Evolutionary conservation across 1,140 invertebrate genomes (phyloP), one percentile per base, ranked within the genome.

Genomic region (Formica exsecta): DNA sequence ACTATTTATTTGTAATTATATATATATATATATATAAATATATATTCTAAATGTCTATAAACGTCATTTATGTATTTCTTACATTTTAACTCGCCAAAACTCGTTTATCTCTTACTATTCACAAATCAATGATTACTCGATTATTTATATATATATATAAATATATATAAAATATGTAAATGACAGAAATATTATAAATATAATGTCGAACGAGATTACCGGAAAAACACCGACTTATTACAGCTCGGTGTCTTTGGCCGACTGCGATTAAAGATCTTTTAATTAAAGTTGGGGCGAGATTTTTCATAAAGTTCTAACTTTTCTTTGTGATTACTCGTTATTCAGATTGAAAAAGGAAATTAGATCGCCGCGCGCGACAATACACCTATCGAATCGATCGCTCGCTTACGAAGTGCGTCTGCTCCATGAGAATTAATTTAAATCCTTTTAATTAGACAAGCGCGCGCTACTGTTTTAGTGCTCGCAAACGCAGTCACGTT

Each of bases 371-470:
- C 73, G 81, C 59, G 61, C 81, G 74, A 76, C 81, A 76, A 76
- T 85, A 77, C 48, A 76, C 16, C 81, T 75, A 66, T 75, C 59
- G 73, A 85, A 85, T 85, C 62, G 32, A 85, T 75, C 32, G 44
- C 11, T 48, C 70, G 61, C 22, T 77, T 25, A 59, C 22, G 29
- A 32, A 41, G 44, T 66, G 68, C 62, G 71, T 44, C 41, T 22
- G 54, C 74, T 29, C 32, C 44, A 48, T 75, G 64, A 79, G 89
- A 89, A 90, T 90, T 90, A 89, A 90, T 85, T 89, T 75, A 89
- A 89, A 87, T 80, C 89, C 80, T 65, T 87, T 87, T 89, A 90
- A 90, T 90, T 90, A 89, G 85, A 75, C 48, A 77, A 62, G 16
- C 65, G 64, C 41, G 75, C 41, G 75, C 61, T 22, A 22, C 19